Conservation (phyloP, 2,888 invertebrate species). For the Drosophila mulleri region DNA sequence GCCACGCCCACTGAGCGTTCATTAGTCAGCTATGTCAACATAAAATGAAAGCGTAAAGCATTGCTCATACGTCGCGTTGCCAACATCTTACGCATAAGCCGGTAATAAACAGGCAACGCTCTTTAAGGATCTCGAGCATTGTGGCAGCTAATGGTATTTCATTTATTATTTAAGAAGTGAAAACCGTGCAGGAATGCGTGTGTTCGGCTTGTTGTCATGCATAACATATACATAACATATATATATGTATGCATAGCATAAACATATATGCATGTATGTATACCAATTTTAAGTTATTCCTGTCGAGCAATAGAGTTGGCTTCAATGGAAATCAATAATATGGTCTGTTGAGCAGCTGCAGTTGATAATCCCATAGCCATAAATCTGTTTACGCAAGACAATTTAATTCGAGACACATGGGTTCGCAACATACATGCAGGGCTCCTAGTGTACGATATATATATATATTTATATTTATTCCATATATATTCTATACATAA, state of each 20-base stretch:
- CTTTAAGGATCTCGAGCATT: slow-evolving; percentile 35
- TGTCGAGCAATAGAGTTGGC: background rate
- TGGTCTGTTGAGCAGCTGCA: slow-evolving; percentile 31
- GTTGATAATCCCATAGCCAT: slow-evolving; percentile 17
- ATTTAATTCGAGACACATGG: slow-evolving; percentile 16
- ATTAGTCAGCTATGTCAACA: slow-evolving; percentile 19
- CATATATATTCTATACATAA: background rate
- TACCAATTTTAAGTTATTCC: background rate
- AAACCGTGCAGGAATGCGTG: slow-evolving; percentile 32
- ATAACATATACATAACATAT: slow-evolving; percentile 7
- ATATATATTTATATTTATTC: background rate
- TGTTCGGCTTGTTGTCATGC: slow-evolving; percentile 10
- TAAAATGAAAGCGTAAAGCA: slow-evolving; percentile 6
- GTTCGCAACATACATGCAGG: slow-evolving; percentile 9
- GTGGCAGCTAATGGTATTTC: slow-evolving; percentile 30
- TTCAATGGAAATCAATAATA: slow-evolving; percentile 45
- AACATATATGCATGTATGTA: background rate
- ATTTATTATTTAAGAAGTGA: slow-evolving; percentile 35
- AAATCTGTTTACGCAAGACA: slow-evolving; percentile 6
- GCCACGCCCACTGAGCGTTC: slow-evolving; percentile 21
- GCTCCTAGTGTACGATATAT: slow-evolving; percentile 5
- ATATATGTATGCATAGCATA: background rate
- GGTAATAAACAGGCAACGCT: slow-evolving; percentile 28
- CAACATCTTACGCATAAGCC: slow-evolving; percentile 8
- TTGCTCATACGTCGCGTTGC: slow-evolving; percentile 59